Conservation (phyloP, 2,888 invertebrate species). For the Acronicta aceris region DNA sequence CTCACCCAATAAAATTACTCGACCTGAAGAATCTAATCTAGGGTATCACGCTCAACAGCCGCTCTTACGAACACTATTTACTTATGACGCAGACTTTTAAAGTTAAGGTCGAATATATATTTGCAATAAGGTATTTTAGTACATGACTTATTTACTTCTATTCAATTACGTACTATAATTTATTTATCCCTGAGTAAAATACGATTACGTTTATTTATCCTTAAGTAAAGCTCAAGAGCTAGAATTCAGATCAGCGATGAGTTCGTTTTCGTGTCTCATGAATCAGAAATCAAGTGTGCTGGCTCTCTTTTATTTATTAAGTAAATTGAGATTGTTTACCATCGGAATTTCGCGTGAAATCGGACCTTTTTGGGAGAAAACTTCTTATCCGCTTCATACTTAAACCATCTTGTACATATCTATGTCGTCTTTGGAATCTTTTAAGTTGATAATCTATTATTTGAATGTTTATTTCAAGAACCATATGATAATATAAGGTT, state of each 20-base stretch:
- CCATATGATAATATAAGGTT: too few species aligned
- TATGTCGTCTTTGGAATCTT: too few species aligned
- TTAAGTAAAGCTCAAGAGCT: slow-evolving; percentile 12
- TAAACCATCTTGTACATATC: not conserved
- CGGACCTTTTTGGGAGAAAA: not conserved
- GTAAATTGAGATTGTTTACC: slow-evolving; percentile 25
- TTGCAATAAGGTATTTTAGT: not conserved
- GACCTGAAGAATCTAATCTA: too few species aligned
- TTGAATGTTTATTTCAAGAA: too few species aligned
- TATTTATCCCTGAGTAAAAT: slow-evolving; percentile 12
- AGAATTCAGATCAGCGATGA: slow-evolving; percentile 16
- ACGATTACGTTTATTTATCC: not conserved
- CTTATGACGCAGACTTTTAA: too few species aligned
- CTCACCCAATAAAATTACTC: too few species aligned
- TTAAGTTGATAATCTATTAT: too few species aligned
- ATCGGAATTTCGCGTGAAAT: slow-evolving; percentile 8
- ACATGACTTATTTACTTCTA: slow-evolving; percentile 11
- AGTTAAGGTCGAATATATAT: too few species aligned
- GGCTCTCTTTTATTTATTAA: slow-evolving; percentile 40
- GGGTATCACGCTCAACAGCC: too few species aligned
- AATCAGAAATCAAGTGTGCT: slow-evolving; percentile 36
- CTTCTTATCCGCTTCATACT: not conserved
- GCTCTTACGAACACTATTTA: too few species aligned
- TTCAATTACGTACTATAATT: slow-evolving; percentile 11
- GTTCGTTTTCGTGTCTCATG: slow-evolving; percentile 49